Percentiles rank a stretch among this genome's conserved stretches.
Conservation (phyloP, 2,888 invertebrate species). For the Trichopoda pennipes region DNA sequence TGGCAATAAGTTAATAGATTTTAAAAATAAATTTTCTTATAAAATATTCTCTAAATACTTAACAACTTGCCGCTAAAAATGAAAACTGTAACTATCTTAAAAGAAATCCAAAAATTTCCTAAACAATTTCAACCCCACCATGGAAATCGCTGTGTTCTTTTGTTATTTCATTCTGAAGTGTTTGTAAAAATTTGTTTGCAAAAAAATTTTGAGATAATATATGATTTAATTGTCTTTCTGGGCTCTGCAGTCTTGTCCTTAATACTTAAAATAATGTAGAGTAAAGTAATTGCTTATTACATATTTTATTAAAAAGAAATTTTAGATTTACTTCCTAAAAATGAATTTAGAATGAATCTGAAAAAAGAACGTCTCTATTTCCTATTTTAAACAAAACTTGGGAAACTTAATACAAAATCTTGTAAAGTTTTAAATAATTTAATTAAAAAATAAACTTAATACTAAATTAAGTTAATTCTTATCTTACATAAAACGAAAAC, state of each 20-base stretch:
- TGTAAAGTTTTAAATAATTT: slow-evolving; percentile 63
- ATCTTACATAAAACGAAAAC: slow-evolving; percentile 49
- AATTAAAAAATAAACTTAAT: slow-evolving; percentile 52
- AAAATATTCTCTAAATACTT: slow-evolving; percentile 48
- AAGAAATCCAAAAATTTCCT: background rate
- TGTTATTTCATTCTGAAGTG: slow-evolving; percentile 43
- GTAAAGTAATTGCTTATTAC: slow-evolving; percentile 51
- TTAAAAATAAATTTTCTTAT: slow-evolving; percentile 31
- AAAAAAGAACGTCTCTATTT: slow-evolving; percentile 10
- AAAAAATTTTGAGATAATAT: background rate
- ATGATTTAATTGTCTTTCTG: slow-evolving; percentile 29
- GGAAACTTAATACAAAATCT: slow-evolving; percentile 61
- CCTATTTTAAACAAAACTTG: slow-evolving; percentile 44
- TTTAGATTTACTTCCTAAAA: slow-evolving; percentile 49
- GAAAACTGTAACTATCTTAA: slow-evolving; percentile 49
- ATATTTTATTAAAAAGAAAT: slow-evolving; percentile 30
- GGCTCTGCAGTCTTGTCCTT: slow-evolving; percentile 5
- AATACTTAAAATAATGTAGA: slow-evolving; percentile 33
- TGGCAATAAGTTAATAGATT: slow-evolving; percentile 78
- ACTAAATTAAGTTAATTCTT: slow-evolving; percentile 58
- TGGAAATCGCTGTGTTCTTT: slow-evolving; percentile 19
- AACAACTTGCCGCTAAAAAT: slow-evolving; percentile 64
- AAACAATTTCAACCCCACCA: background rate
- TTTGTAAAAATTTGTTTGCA: slow-evolving; percentile 35
- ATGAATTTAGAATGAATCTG: background rate